phyloP scores from a whole-genome alignment of 2,888 invertebrate species.

The Nebria salina region DNA sequence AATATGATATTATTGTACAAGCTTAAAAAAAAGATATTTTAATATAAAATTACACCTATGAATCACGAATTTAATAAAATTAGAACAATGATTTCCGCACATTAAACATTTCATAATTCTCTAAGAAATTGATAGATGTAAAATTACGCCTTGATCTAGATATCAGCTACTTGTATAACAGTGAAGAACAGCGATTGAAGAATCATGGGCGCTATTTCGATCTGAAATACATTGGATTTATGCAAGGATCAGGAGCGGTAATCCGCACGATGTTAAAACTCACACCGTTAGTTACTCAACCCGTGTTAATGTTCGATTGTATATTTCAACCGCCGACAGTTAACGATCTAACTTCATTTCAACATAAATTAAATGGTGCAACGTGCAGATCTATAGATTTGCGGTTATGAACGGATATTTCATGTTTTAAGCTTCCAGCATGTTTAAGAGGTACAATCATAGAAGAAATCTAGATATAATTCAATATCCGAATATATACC shows the following conservation, averaged over 20 bases:
- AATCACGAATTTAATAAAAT: no score
- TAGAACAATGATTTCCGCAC: no score
- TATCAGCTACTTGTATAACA: background rate
- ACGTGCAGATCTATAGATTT: background rate
- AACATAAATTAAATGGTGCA: background rate
- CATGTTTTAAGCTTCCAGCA: no score
- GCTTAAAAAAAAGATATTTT: no score
- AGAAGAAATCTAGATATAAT: no score
- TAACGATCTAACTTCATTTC: slow-evolving; percentile 1
- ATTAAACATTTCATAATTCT: no score
- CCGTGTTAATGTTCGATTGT: background rate
- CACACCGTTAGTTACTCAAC: background rate
- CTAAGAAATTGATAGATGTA: no score
- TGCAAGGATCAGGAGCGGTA: slow-evolving; percentile 16
- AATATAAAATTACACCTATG: no score
- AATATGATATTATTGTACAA: no score
- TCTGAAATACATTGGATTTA: slow-evolving; percentile 15
- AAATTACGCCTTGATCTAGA: background rate
- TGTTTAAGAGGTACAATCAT: no score
- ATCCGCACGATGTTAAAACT: background rate
- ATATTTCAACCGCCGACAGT: background rate
- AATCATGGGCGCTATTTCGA: background rate
- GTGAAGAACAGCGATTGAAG: background rate
- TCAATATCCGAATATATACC: no score
- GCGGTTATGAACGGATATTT: background rate